Evolutionary conservation across 2,113 vertebrate genomes (phyloP).

Genomic region (Pachycephala philippinensis): DNA sequence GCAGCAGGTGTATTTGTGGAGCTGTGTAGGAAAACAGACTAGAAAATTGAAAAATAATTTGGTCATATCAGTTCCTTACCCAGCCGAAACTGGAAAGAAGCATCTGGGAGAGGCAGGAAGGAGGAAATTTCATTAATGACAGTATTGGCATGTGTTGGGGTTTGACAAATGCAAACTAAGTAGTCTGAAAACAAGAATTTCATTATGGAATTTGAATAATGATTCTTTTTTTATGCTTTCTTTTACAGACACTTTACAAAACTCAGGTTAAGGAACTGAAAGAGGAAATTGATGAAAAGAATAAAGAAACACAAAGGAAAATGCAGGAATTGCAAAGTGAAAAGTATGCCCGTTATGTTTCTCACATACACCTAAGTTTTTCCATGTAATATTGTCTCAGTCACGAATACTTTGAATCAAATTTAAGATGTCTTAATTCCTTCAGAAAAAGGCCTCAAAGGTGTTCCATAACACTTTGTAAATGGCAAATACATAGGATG

Average conservation of each 20-base stretch:
- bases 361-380: neutral
- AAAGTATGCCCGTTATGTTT: constrained; percentile 77
- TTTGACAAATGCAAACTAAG: neutral
- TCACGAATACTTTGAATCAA: neutral
- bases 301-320: constrained; percentile 88
- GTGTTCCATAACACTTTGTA: neutral
- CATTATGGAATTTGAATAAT: neutral
- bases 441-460: neutral
- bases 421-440: neutral
- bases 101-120: neutral
- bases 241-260: constrained; percentile 96
- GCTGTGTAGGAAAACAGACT: neutral
- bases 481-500: neutral
- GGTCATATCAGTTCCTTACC: neutral
- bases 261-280: constrained; percentile 99
- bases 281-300: constrained; percentile 95
- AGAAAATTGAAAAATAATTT: neutral
- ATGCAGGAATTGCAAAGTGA: constrained; percentile 89
- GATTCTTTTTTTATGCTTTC: neutral
- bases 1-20: neutral
- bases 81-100: neutral
- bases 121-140: neutral
- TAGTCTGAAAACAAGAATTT: neutral
- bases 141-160: neutral
- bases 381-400: neutral